Evolutionary conservation across 1,140 invertebrate species (phyloP).

Genomic region (Drosophila novamexicana): DNA sequence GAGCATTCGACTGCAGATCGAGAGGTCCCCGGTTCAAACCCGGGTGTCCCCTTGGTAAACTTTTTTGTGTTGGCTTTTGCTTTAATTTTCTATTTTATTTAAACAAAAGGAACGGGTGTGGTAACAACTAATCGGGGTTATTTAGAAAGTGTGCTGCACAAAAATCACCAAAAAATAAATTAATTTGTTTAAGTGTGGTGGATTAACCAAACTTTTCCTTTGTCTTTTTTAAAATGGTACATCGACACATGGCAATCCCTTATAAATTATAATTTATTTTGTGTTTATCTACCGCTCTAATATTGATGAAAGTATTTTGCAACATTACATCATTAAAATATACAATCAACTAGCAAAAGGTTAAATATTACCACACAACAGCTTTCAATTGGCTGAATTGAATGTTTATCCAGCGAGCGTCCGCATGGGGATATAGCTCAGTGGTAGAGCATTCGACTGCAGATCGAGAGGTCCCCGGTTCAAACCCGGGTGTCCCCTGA

Average conservation of each 20-base stretch:
- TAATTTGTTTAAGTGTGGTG: background rate
- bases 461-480: slow-evolving; percentile 97
- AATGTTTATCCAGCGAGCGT: background rate
- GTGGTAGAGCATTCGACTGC: slow-evolving; percentile 97
- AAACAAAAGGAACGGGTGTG: no score
- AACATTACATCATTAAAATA: slow-evolving; percentile 7
- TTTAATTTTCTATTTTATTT: background rate
- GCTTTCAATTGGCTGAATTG: background rate
- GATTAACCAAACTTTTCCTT: no score
- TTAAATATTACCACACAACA: slow-evolving; percentile 7
- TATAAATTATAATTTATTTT: background rate
- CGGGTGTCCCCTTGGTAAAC: slow-evolving; percentile 62
- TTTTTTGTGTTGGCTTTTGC: slow-evolving; percentile 36
- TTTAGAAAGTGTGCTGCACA: no score
- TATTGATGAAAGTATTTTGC: background rate
- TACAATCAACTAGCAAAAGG: slow-evolving; percentile 13
- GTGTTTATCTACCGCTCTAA: background rate
- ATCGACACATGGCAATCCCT: background rate
- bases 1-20: slow-evolving; percentile 97
- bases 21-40: slow-evolving; percentile 93
- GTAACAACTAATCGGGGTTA: no score
- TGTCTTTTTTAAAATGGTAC: no score
- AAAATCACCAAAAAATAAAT: background rate
- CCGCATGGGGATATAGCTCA: slow-evolving; percentile 92
- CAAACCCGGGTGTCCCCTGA: slow-evolving; percentile 96